Conservation (phyloP, 2,113 vertebrate genomes). For the Psephotus haematonotus region DNA sequence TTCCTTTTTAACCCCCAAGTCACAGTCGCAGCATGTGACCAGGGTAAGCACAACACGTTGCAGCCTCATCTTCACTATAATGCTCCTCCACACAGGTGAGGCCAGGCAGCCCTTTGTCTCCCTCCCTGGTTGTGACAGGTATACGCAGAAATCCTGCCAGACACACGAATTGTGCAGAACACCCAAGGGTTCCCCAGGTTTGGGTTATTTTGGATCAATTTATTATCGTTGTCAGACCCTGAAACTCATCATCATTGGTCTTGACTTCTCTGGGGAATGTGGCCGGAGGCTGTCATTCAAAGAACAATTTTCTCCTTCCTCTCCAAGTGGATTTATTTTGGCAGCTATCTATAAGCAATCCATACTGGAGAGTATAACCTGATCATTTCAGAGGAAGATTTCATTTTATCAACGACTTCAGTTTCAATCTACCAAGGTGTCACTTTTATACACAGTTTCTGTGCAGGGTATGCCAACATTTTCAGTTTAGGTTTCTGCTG, state of each 20-base stretch:
- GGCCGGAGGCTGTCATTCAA: not conserved
- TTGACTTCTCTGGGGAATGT: not conserved
- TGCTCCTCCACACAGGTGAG: not conserved
- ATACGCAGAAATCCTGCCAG: not conserved
- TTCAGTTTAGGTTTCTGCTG: not conserved
- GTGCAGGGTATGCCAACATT: not conserved
- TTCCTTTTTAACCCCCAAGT: not conserved
- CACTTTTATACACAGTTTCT: not conserved
- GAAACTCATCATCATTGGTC: not conserved
- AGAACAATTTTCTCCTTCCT: not conserved
- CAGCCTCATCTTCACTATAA: rapidly evolving
- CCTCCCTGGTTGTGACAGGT: not conserved
- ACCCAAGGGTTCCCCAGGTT: not conserved
- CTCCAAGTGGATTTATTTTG: not conserved
- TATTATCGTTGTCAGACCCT: slow-evolving; percentile 3
- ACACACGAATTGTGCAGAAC: not conserved
- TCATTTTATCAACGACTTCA: not conserved
- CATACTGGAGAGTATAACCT: not conserved
- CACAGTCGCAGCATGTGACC: not conserved
- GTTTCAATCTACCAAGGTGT: not conserved
- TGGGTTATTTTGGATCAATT: not conserved
- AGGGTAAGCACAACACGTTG: not conserved
- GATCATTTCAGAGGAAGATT: not conserved
- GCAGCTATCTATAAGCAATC: not conserved
- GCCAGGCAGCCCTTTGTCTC: not conserved